Evolutionary conservation across 2,113 vertebrate genomes (phyloP), one percentile per base, ranked within the genome.

Genomic region (Pelecanus crispus): DNA sequence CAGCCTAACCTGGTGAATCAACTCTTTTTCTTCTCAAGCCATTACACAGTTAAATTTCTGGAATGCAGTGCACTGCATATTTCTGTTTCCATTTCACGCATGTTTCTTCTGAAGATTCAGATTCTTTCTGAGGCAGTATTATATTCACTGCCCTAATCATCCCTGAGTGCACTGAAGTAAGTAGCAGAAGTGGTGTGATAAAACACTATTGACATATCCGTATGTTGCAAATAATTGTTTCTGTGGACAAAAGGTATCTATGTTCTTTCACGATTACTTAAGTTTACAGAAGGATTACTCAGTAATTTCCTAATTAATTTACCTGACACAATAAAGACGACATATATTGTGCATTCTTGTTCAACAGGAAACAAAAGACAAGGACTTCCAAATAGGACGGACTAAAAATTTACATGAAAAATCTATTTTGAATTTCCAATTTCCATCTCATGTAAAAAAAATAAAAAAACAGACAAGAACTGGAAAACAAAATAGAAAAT

Each of bases 61-160:
- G 14, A 16, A 56, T 58, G 11, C 16, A 58, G 8, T 36, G 17
- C 22, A 32, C 26, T 73, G 6, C 10, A 19, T 59, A 29, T 21
- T n/a, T 21, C 10, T 83, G 7, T 2, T 19, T 65, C 24, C 11
- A 40, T 49, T 77, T 61, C 6, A 52, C 26, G 5, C 3, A 65
- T 36, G 3, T 32, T 88, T 73, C 26, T 40, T 82, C 34, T 21
- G 13, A 81, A 75, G 49, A 34, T 16, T 88, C 44, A 36, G 17
- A 59, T n/a, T 42, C 9, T 59, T 88, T 79, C 36, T 63, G 20
- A 72, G 56, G 13, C 8, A 63, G 9, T 66, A 53, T 13, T 70
- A 83, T 55, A 31, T 47, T 77, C 22, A 40, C 16, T 0, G 0
- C 22, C 8, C 2, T 40, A 68, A 86, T 31, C 0, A 0, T 17